These are phyloP conservation scores for Catocala sponsa DNA, from an alignment of 2,888 invertebrate genomes.

Conservation along the genomic window DNA sequence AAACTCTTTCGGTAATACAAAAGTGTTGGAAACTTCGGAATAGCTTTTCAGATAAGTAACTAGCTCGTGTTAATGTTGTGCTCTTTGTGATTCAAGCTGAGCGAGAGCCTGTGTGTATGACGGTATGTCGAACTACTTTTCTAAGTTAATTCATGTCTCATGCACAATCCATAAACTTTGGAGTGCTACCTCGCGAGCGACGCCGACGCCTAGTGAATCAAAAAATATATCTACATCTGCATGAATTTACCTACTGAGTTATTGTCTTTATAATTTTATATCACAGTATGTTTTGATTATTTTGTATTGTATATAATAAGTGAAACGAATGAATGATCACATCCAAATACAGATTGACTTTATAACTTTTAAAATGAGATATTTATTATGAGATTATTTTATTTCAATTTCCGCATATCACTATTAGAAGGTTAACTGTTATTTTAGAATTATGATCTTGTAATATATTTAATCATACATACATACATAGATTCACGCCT, in stretches of 20 bases:
- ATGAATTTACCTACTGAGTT: neutral
- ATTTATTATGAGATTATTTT: too few species aligned
- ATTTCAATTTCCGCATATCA: too few species aligned
- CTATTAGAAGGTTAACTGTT: too few species aligned
- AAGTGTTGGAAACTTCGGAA: constrained; percentile 77
- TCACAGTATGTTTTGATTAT: neutral
- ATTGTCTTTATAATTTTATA: neutral
- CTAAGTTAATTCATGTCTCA: constrained; percentile 82
- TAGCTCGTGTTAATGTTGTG: constrained; percentile 81
- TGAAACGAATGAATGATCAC: too few species aligned
- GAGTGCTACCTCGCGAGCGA: constrained; percentile 59
- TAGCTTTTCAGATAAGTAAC: constrained; percentile 82
- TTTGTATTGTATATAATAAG: too few species aligned
- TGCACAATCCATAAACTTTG: constrained; percentile 79
- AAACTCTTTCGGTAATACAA: constrained; percentile 71
- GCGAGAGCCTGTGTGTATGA: constrained; percentile 62
- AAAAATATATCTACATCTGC: constrained; percentile 46
- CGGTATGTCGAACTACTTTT: constrained; percentile 78
- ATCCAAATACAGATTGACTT: too few species aligned
- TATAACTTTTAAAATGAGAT: too few species aligned
- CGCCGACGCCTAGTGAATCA: constrained; percentile 62
- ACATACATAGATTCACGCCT: too few species aligned
- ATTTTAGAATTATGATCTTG: too few species aligned
- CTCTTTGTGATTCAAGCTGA: constrained; percentile 78
- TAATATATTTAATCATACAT: too few species aligned